phyloP scores from a whole-genome alignment of 2,113 vertebrate species.

The Epinephelus cyanopodus region DNA sequence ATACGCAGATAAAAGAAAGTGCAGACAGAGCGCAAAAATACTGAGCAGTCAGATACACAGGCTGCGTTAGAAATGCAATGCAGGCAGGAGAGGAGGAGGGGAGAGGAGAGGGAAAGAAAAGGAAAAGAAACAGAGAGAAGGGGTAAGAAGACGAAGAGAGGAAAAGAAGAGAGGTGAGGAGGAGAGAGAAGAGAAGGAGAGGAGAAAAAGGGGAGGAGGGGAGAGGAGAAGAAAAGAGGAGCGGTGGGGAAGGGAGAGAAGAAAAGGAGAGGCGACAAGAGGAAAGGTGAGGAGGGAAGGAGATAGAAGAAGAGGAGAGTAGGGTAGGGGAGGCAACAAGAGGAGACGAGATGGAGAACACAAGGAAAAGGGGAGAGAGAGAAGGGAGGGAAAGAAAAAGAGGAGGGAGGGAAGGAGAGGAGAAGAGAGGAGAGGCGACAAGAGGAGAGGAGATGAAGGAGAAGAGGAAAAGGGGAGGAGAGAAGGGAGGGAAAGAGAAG shows the following conservation, averaged over 20 bases:
- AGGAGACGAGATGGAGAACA: too few relatives aligned
- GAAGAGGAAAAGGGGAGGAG: not conserved
- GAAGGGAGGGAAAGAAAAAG: not conserved
- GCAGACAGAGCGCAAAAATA: slow-evolving; percentile 20
- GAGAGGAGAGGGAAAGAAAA: not conserved
- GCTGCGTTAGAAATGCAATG: slow-evolving; percentile 31
- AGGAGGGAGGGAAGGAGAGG: not conserved
- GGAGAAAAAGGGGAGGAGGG: not conserved
- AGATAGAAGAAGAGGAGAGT: not conserved
- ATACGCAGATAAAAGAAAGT: slow-evolving; percentile 28
- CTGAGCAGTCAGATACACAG: slow-evolving; percentile 34
- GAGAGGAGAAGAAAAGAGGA: not conserved
- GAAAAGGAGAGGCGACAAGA: not conserved
- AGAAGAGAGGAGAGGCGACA: not conserved
- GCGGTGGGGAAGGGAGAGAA: too few relatives aligned
- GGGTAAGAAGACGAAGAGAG: not conserved
- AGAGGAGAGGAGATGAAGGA: not conserved
- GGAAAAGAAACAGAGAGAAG: not conserved
- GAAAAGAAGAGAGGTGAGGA: not conserved
- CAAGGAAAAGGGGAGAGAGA: too few relatives aligned
- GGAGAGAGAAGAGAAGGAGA: not conserved
- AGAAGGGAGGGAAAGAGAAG: not conserved
- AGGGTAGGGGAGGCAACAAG: too few relatives aligned
- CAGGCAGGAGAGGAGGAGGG: not conserved
- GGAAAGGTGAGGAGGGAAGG: not conserved